Evolutionary conservation across 1,140 invertebrate genomes (phyloP), one percentile per base, ranked within the genome.

Genomic region (Drosophila sturtevanti): DNA sequence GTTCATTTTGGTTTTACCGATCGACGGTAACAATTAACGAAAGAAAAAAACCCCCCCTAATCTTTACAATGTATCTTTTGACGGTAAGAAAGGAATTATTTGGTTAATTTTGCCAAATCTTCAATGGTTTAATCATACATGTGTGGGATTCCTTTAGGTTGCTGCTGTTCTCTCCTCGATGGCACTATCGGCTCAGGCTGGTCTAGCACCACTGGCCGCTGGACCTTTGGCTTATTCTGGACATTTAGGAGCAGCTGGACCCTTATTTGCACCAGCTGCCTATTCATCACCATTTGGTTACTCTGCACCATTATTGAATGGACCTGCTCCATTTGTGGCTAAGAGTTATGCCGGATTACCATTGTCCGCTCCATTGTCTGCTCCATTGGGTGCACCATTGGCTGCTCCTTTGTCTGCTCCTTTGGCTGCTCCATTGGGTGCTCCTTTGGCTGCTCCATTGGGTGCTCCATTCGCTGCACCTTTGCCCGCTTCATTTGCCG

Each of bases 1-100:
- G 91, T 92, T 91, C 71, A 91, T 74, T 89, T 92, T 91, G 73
- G 81, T 78, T 81, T 81, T 91, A 89, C 82, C 89, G 78, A 92
- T 31, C 87, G 72, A 48, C 41, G 41, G 91, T 92, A 85, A 84
- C 71, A 92, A 91, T 76, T 76, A 68, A 71, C 67, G 72, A 31
- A 41, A 48, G 68, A 74, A 18, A 37, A 52, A 65, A 72, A 68
- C 22, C 62, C 58, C 27, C 75, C 81, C 84, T 74, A 89, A 92
- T 81, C 78, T 72, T 37, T 59, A 92, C 87, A 92, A 92, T 92
- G 91, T 92, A 89, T 92, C 86, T 87, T 79, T 66, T 92, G 76
- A 77, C 81, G 79, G 91, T 92, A 81, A 92, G 91, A 14, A 11
- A 12, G 16, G 14, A 12, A 0, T 22, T n/a, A 10, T 7, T 52